Base-by-base conservation (phyloP, 2,888 invertebrate species). In the Geophilus truncorum region DNA sequence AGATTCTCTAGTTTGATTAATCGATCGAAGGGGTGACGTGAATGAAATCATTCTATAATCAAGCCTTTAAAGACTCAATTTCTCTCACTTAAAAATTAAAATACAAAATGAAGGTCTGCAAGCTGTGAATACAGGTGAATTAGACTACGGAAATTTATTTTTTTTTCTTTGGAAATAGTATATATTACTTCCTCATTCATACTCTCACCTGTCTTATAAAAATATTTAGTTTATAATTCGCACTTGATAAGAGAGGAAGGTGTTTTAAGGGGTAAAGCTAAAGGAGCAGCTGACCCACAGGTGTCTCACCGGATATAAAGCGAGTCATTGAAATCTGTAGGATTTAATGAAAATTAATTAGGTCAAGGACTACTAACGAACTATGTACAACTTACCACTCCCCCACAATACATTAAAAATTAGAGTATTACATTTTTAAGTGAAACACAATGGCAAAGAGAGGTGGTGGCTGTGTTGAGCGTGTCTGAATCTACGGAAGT, bases 401-500 rank as follows among this genome's bases (percentile, higher is more conserved):
- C 70, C 70, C 28, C 4, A 12, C 15, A 70, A 70, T 70, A 28
- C 25, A 70, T 9, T 10, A 70, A 70, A 70, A 70, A 10, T 28
- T 18, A 12, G 70, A 28, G 28, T 28, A 70, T 70, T 70, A 70
- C 25, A 57, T 23, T 4, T 9, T 12, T 10, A 70, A 70, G 28
- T 28, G 4, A 28, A 25, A 70, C 28, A 70, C 70, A 70, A 70
- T 70, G 10, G 51, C 18, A 51, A 51, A 51, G 6, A n/a, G 51
- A 28, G 28, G 25, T 70, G 7, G n/a, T 15, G 10, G 70, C 12
- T 70, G n/a, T 28, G 28, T n/a, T 4, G 70, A 70, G 70, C 70
- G 70, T 70, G 70, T 70, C 70, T 70, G 70, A 70, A 70, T 28
- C 70, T 70, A 70, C 70, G 70, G 70, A 70, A 70, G 70, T 70